A percentile compares a stretch with the other conserved stretches of the same genome.
Conservation (phyloP, 2,797 vertebrate genomes). For the Clamator glandarius region DNA sequence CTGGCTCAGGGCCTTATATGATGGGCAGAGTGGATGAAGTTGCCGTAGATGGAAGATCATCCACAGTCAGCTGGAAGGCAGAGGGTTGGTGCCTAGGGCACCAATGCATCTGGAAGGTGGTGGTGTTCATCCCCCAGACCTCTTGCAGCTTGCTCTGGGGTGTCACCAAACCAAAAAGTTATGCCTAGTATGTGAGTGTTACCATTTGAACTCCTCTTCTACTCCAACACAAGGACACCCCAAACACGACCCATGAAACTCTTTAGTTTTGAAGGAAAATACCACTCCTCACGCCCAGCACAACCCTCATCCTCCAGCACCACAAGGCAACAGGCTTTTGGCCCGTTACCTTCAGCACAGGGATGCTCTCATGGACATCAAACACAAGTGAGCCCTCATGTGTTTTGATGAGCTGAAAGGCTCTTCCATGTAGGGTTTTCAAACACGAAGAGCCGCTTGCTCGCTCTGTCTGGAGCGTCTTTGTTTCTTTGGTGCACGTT, state of each 20-base stretch:
- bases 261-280: background rate
- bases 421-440: constrained; percentile 7
- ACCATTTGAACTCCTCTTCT: background rate
- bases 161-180: background rate
- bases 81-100: background rate
- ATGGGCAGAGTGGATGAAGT: background rate
- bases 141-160: background rate
- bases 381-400: rapidly evolving
- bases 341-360: background rate
- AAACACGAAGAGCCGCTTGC: background rate
- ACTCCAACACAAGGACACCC: background rate
- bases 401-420: background rate
- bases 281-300: background rate
- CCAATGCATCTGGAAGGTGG: rapidly evolving
- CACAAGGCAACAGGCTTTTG: no score
- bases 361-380: background rate
- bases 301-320: no score
- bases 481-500: constrained; percentile 2
- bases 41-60: background rate
- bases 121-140: background rate
- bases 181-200: background rate
- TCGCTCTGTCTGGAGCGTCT: background rate
- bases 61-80: background rate
- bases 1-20: background rate
- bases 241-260: background rate